phyloP scores from a whole-genome alignment of 2,113 vertebrate genomes.

The Semnornis frantzii region DNA sequence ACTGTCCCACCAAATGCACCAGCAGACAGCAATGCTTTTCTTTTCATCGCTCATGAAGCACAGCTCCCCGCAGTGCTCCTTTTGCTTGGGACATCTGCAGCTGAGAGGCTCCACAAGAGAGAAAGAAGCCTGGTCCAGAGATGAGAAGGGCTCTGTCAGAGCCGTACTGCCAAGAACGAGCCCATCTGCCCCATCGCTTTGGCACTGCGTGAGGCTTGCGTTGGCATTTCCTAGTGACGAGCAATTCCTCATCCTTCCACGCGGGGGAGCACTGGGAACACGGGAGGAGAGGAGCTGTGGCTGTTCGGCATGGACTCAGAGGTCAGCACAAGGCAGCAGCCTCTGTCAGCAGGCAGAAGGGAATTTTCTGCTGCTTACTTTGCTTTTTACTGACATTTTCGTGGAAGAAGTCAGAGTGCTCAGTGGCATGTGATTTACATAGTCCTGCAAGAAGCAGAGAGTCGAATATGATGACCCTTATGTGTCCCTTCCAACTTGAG shows the following conservation, averaged over 20 bases:
- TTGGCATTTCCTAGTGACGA: neutral
- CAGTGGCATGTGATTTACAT: neutral
- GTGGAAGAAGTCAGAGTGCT: neutral
- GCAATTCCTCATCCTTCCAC: neutral
- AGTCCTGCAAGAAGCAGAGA: neutral
- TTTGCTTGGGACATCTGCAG: neutral
- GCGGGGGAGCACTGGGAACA: neutral
- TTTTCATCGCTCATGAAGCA: neutral
- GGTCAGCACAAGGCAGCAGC: neutral
- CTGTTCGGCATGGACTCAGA: neutral
- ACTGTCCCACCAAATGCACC: neutral
- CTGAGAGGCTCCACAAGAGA: neutral
- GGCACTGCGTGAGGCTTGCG: neutral
- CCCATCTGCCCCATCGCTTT: neutral
- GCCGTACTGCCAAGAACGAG: neutral
- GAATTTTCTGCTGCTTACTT: neutral
- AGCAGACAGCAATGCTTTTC: neutral
- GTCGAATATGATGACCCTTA: neutral
- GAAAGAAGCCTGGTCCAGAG: neutral
- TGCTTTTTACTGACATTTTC: neutral
- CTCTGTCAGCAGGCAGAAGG: accelerated
- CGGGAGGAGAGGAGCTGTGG: neutral
- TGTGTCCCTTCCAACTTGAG: neutral
- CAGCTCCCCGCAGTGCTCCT: neutral
- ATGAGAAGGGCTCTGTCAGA: neutral